Base-by-base conservation (phyloP, 1,140 invertebrate species). In the Cherax destructor region DNA sequence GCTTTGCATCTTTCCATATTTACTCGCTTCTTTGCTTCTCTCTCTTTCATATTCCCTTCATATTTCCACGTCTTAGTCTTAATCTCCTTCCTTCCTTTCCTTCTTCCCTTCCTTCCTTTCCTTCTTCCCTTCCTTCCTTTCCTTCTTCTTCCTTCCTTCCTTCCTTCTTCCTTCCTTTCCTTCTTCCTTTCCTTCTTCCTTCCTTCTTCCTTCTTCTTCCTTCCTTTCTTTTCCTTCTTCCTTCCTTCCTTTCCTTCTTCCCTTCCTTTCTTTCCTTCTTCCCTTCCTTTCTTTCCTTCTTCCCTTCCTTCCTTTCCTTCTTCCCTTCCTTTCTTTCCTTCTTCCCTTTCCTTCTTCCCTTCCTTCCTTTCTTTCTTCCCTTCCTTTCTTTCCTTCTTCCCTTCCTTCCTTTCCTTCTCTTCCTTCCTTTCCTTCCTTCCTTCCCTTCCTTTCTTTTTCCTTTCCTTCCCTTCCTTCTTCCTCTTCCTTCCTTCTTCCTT, bases 261-360 rank as follows among this genome's bases (percentile, higher is more conserved):
- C 72, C n/a, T 21, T 76, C 72, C n/a, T 21, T 76, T 21, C n/a
- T 21, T 76, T 21, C n/a, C 72, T 76, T 21, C n/a, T 21, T 76
- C 72, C n/a, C 72, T 76, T 21, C n/a, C 72, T 76, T 21, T 76
- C 72, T 76, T 21, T 76, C 72, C n/a, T 21, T 76, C 72, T 76
- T 21, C n/a, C 72, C n/a, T 21, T 76, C 72, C n/a, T n/a, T 76
- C 7, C 21, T 76, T 76, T 6, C 72, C 72, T 21, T 21, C 7
- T 21, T 21, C 72, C n/a, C 72, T 76, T 13, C 56, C 6, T 59
- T 59, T 59, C 56, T 59, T 59, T n/a, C n/a, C n/a, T n/a, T 6
- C 56, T 59, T 59, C 6, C 56, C 56, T 13, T 6, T 13, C 56
- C 56, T 6, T 59, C 13, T 59, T 59, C 56, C 56, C 6, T 59